These are phyloP conservation scores for Trichogramma dendrolimi DNA, from an alignment of 2,888 invertebrate species.

Conservation along the genomic window DNA sequence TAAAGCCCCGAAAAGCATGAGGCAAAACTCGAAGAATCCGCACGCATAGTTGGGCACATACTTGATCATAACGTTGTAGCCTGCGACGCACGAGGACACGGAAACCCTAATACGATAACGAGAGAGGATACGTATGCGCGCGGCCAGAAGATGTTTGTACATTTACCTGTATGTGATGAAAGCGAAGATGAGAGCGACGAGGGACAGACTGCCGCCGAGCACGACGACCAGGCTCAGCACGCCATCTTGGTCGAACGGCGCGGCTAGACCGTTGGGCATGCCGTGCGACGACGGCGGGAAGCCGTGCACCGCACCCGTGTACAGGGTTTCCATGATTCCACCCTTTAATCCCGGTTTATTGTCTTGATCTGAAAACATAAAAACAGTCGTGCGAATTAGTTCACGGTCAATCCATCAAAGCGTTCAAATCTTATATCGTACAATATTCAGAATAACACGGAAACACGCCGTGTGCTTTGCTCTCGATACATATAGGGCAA, in stretches of 20 bases:
- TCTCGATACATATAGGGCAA: no score
- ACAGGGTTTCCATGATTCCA: conserved; percentile 45
- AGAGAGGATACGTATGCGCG: not conserved
- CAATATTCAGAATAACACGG: no score
- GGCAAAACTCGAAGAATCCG: no score
- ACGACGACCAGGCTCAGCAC: conserved; percentile 63
- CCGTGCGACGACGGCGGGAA: conserved; percentile 39
- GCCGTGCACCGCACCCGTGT: conserved; percentile 46
- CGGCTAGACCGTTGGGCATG: conserved; percentile 42
- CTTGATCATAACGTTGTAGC: no score
- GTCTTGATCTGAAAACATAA: not conserved
- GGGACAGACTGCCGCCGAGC: conserved; percentile 63
- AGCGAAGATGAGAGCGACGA: conserved; percentile 66
- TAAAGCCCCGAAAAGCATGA: no score
- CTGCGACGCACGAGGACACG: no score
- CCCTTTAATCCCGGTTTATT: conserved; percentile 3
- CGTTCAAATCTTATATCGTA: no score
- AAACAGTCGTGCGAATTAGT: not conserved
- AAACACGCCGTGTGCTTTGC: no score
- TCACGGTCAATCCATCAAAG: no score
- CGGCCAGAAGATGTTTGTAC: not conserved
- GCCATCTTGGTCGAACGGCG: conserved; percentile 56
- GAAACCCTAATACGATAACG: not conserved
- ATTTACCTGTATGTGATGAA: conserved; percentile 68
- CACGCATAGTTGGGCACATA: no score